These are phyloP conservation scores for Lota lota DNA, from an alignment of 2,113 vertebrate species.

Conservation along the genomic window DNA sequence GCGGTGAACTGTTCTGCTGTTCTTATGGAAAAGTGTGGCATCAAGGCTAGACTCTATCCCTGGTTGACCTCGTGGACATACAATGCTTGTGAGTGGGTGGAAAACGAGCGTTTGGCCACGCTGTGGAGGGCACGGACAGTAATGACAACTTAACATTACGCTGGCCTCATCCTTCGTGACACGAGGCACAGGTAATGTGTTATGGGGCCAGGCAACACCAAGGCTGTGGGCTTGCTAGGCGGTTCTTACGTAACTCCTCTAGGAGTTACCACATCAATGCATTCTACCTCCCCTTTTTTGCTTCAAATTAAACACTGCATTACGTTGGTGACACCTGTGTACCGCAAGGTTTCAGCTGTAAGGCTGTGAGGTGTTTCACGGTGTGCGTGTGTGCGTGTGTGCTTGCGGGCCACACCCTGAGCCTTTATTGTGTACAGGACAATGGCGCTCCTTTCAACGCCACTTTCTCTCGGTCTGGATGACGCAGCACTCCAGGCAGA, in stretches of 20 bases:
- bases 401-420: conserved; percentile 37
- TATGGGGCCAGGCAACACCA: neutral
- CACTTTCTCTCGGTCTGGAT: conserved; percentile 24
- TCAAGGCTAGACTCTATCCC: no score
- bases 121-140: no score
- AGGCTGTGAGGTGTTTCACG: conserved; percentile 34
- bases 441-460: conserved; percentile 37
- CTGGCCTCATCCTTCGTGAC: no score
- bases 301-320: no score
- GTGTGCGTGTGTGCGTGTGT: no score
- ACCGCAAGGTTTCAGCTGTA: conserved; percentile 11
- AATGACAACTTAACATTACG: no score
- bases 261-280: conserved; percentile 1
- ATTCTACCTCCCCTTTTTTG: neutral
- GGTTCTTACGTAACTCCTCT: neutral
- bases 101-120: no score
- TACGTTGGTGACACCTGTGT: conserved; percentile 11
- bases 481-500: conserved; percentile 8
- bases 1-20: no score
- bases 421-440: conserved; percentile 22
- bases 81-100: no score
- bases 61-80: no score
- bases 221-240: conserved; percentile 4
- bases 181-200: neutral
- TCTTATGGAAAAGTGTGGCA: no score